A percentile compares a stretch with the other conserved stretches of the same genome.
phyloP scores from a whole-genome alignment of 1,140 invertebrate genomes.

The Caenorhabditis elegans region WBcel235 BX284602.5:4975501-4976000 shows the following conservation, averaged over 20 bases:
- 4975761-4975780: not conserved
- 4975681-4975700: constrained; percentile 13
- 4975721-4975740: not conserved
- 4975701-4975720: not conserved
- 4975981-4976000: no score
- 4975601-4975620: not conserved
- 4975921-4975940: no score
- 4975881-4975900: no score
- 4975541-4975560: not conserved
- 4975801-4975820: not conserved
- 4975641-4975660: not conserved
- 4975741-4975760: not conserved
- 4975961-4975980: no score
- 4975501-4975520: constrained; percentile 31
- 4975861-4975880: no score
- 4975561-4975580: constrained; percentile 4
- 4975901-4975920: no score
- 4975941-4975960: no score
- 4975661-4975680: not conserved
- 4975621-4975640: not conserved
- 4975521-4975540: constrained; percentile 1
- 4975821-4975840: not conserved
- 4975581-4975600: not conserved
- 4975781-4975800: not conserved
- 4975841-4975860: no score